phyloP scores from a whole-genome alignment of 2,888 invertebrate species.

The Apocheima hispidaria region DNA sequence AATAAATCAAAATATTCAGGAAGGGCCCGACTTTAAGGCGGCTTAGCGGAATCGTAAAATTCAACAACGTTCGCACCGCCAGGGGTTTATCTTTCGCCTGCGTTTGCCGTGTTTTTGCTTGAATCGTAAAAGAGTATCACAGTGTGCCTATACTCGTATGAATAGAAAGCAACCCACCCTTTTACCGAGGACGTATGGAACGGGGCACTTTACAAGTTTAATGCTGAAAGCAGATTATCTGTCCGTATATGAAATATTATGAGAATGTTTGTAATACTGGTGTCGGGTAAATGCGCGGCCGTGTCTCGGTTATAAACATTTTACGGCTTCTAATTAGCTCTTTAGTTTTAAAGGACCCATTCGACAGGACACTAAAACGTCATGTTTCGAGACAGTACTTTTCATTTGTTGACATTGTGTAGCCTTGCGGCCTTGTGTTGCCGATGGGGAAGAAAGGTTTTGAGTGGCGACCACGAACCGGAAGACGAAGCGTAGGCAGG shows the following conservation, averaged over 20 bases:
- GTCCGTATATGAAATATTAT: slow-evolving; percentile 49
- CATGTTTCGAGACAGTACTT: slow-evolving; percentile 17
- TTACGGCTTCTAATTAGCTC: slow-evolving; percentile 34
- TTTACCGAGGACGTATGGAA: slow-evolving; percentile 77
- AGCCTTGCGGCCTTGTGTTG: too few relatives aligned
- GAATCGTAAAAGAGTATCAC: slow-evolving; percentile 84
- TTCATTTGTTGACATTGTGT: slow-evolving; percentile 43
- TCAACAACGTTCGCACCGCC: slow-evolving; percentile 81
- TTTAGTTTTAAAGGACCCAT: slow-evolving; percentile 27
- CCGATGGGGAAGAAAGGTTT: too few relatives aligned
- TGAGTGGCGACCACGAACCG: too few relatives aligned
- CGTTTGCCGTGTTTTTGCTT: slow-evolving; percentile 79
- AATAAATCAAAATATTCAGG: slow-evolving; percentile 87
- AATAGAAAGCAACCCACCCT: slow-evolving; percentile 80
- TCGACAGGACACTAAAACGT: slow-evolving; percentile 26
- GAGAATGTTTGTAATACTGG: slow-evolving; percentile 38
- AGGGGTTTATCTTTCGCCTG: slow-evolving; percentile 80
- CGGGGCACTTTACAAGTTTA: slow-evolving; percentile 74
- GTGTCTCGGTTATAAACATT: slow-evolving; percentile 36
- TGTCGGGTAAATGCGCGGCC: slow-evolving; percentile 28
- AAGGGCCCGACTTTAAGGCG: slow-evolving; percentile 85
- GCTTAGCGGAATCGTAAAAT: slow-evolving; percentile 86
- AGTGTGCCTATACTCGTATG: slow-evolving; percentile 61
- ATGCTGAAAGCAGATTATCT: slow-evolving; percentile 76
- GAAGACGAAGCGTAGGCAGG: too few relatives aligned